Conservation (phyloP, 2,888 invertebrate species). For the Drosophila niveifrons region DNA sequence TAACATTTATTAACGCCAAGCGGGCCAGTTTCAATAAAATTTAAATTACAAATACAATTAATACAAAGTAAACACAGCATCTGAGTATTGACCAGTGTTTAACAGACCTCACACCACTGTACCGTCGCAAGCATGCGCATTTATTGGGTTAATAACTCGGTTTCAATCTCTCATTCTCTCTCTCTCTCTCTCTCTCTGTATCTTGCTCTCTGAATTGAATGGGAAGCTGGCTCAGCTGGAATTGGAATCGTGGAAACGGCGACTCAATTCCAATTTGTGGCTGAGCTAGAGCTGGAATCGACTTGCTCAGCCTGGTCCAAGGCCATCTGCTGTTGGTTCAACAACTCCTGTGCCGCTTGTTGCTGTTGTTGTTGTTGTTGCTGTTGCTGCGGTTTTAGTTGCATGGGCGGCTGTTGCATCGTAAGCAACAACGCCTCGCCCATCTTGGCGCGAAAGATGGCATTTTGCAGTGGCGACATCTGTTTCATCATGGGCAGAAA, state of each 20-base stretch:
- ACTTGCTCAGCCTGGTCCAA: conserved; percentile 76
- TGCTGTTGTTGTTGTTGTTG: conserved; percentile 38
- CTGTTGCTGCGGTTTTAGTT: conserved; percentile 37
- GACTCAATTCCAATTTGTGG: conserved; percentile 68
- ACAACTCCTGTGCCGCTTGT: conserved; percentile 49
- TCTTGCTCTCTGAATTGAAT: neutral
- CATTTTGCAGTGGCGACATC: conserved; percentile 78
- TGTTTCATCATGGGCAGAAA: conserved; percentile 83
- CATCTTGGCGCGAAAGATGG: conserved; percentile 81
- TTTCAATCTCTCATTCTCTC: conserved; percentile 15
- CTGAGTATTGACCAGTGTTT: neutral
- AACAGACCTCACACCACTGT: conserved; percentile 36
- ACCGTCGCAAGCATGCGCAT: conserved; percentile 46
- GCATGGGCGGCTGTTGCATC: conserved; percentile 62
- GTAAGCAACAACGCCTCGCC: conserved; percentile 77
- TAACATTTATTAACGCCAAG: conserved; percentile 3
- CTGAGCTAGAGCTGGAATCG: conserved; percentile 57
- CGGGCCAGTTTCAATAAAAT: neutral
- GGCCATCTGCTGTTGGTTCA: conserved; percentile 77
- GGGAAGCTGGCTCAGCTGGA: conserved; percentile 19
- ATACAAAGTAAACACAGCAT: neutral
- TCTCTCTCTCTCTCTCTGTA: conserved; percentile 5
- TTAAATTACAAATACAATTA: conserved; percentile 6
- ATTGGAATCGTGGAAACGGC: conserved; percentile 6
- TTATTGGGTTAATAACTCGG: conserved; percentile 43